Evolutionary conservation across 2,888 invertebrate genomes (phyloP).

Genomic region (Oasisia sp.): DNA sequence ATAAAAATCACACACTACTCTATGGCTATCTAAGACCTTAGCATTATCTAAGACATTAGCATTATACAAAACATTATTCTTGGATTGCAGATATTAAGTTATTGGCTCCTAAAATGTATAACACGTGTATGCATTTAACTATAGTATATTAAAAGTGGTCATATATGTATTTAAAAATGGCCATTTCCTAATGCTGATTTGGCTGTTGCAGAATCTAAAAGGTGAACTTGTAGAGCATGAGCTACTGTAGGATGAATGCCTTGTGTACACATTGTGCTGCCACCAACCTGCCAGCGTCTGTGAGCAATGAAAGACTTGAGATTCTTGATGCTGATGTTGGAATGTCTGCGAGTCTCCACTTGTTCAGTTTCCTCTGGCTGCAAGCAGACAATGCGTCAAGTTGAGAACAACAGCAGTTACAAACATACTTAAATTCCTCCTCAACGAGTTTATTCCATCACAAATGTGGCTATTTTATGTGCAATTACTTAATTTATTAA

Average conservation of each 20-base stretch:
- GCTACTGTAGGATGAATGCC: background rate
- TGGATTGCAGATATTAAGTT: no score
- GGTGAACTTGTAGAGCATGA: no score
- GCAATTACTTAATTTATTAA: background rate
- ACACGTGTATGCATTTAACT: no score
- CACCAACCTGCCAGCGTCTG: conserved; percentile 68
- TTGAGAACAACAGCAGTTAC: conserved; percentile 20
- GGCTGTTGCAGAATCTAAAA: no score
- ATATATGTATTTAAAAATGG: no score
- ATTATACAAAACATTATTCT: no score
- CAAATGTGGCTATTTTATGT: background rate
- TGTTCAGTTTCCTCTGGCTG: conserved; percentile 60
- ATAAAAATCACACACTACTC: no score
- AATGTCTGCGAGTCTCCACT: conserved; percentile 57
- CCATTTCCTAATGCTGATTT: no score
- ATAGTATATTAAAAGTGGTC: no score
- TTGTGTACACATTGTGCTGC: background rate
- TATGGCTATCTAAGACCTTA: no score
- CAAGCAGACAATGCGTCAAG: conserved; percentile 30
- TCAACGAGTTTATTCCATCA: background rate
- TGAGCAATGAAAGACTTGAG: conserved; percentile 68
- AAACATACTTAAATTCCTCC: background rate
- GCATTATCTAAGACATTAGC: no score
- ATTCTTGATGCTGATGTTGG: conserved; percentile 66
- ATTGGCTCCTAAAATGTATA: no score